These are phyloP conservation scores for Bothrops jararaca DNA, from an alignment of 2,113 vertebrate genomes.

Conservation along the genomic window DNA sequence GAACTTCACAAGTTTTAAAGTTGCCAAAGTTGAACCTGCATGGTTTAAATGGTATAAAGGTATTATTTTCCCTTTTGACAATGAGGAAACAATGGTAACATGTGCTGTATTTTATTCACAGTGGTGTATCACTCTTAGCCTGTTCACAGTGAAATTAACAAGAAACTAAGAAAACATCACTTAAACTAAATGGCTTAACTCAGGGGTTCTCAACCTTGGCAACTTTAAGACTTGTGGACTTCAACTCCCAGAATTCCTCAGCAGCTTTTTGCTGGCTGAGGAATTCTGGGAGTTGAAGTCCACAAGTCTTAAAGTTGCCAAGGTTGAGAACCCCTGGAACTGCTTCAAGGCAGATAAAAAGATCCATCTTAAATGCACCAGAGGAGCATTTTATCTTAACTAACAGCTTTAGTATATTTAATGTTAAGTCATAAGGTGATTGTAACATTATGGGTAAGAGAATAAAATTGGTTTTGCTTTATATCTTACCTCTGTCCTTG, in stretches of 20 bases:
- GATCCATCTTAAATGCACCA: slow-evolving; percentile 8
- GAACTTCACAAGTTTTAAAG: background rate
- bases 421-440: background rate
- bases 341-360: slow-evolving; percentile 15
- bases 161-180: background rate
- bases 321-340: background rate
- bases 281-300: too few species aligned
- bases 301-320: too few species aligned
- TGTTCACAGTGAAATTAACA: background rate
- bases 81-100: slow-evolving; percentile 15
- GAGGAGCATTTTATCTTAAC: background rate
- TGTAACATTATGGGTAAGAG: background rate
- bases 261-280: too few species aligned
- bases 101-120: background rate
- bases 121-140: background rate
- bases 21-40: background rate
- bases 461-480: background rate
- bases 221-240: too few species aligned
- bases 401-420: background rate
- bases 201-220: too few species aligned
- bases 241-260: too few species aligned
- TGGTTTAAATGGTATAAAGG: background rate
- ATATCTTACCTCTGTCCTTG: background rate
- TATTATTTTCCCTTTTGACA: background rate
- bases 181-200: background rate